A percentile compares a stretch with the other conserved stretches of the same genome.
phyloP scores from a whole-genome alignment of 2,888 invertebrate species.

The Andrena dorsata region DNA sequence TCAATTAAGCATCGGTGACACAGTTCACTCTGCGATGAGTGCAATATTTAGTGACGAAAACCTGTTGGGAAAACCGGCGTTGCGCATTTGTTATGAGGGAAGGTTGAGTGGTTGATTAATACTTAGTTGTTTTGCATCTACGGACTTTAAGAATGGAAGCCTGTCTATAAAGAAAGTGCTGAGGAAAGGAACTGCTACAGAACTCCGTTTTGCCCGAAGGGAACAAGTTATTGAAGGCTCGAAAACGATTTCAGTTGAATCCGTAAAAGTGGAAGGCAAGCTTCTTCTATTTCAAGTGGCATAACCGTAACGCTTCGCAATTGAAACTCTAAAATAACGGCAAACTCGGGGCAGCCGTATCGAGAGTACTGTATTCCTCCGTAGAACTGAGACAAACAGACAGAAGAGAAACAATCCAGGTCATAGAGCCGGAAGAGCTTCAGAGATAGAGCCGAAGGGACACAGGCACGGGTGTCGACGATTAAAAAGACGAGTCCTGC shows the following conservation, averaged over 20 bases:
- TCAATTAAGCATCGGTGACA: not conserved
- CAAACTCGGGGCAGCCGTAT: conserved; percentile 61
- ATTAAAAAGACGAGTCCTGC: conserved; percentile 44
- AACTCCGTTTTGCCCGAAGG: not conserved
- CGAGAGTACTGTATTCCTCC: conserved; percentile 55
- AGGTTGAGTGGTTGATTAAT: no score
- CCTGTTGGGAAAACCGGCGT: not conserved
- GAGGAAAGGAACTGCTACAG: not conserved
- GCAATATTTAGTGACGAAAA: no score
- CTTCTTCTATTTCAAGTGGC: not conserved
- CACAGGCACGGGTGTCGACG: conserved; percentile 26
- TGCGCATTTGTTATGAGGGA: no score
- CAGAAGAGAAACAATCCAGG: not conserved
- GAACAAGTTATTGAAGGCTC: conserved; percentile 5
- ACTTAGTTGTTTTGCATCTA: not conserved
- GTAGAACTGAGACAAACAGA: conserved; percentile 21
- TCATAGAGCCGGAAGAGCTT: conserved; percentile 10
- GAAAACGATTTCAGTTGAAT: not conserved
- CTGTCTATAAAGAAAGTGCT: not conserved
- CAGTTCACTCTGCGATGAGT: no score
- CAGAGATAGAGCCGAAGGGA: conserved; percentile 1
- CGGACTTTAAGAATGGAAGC: not conserved
- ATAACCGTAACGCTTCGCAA: not conserved
- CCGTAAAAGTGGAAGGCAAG: not conserved
- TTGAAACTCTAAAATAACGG: conserved; percentile 65